A percentile compares a stretch with the other conserved stretches of the same genome.
phyloP scores from a whole-genome alignment of 2,113 vertebrate species.

The Crotalus tigris region DNA sequence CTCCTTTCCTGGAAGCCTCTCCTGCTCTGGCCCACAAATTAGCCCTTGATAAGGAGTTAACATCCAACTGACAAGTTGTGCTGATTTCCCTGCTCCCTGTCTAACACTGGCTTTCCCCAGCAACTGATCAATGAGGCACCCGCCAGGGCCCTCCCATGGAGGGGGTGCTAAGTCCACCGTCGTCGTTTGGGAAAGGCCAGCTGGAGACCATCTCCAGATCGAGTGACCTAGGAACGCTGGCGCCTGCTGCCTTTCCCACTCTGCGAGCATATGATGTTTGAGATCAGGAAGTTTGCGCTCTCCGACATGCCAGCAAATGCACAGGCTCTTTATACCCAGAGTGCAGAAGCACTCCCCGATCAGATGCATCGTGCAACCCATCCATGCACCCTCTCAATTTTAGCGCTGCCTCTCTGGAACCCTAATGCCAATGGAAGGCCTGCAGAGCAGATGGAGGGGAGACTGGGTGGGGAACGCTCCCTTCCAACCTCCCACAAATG shows the following conservation, averaged over 20 bases:
- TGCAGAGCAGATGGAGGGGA: slow-evolving; percentile 14
- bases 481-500: neutral
- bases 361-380: too few relatives aligned
- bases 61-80: neutral
- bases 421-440: slow-evolving; percentile 1
- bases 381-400: neutral
- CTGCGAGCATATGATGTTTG: neutral
- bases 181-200: neutral
- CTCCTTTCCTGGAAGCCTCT: neutral
- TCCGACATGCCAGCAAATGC: neutral
- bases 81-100: neutral
- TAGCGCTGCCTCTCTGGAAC: neutral
- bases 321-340: neutral
- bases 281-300: neutral
- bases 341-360: neutral
- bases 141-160: slow-evolving; percentile 51
- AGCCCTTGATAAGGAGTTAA: neutral
- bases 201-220: slow-evolving; percentile 13
- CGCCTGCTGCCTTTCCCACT: neutral
- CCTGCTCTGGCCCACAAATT: neutral
- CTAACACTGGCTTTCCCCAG: slow-evolving; percentile 7
- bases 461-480: neutral
- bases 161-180: slow-evolving; percentile 34
- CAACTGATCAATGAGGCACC: slow-evolving; percentile 48
- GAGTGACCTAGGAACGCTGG: slow-evolving; percentile 73